Percentiles rank a stretch among this genome's conserved stretches.
Evolutionary conservation across 2,113 vertebrate genomes (phyloP).

Genomic region (Anoplopoma fimbria): DNA sequence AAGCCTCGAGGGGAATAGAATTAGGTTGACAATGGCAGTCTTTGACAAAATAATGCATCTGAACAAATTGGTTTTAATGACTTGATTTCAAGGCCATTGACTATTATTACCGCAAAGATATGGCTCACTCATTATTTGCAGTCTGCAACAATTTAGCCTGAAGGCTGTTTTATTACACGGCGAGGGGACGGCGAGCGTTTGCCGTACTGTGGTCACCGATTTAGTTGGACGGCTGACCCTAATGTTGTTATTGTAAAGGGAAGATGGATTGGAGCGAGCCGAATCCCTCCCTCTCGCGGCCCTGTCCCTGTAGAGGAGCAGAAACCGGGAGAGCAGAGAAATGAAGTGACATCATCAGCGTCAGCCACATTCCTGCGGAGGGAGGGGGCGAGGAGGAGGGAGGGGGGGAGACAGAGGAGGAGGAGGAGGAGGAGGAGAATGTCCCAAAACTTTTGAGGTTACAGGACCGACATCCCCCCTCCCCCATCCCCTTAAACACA

Average conservation of each 20-base stretch:
- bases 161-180: conserved; percentile 42
- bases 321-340: conserved; percentile 77
- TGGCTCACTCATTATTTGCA: conserved; percentile 61
- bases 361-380: conserved; percentile 82
- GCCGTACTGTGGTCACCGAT: conserved; percentile 44
- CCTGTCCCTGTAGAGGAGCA: conserved; percentile 67
- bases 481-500: conserved; percentile 27
- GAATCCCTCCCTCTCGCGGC: conserved; percentile 16
- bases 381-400: conserved; percentile 49
- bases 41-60: conserved; percentile 46
- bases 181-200: conserved; percentile 27
- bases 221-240: conserved; percentile 70
- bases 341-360: conserved; percentile 86
- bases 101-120: conserved; percentile 50
- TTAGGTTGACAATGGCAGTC: conserved; percentile 23
- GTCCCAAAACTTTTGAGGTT: conserved; percentile 78
- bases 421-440: conserved; percentile 57
- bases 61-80: conserved; percentile 70
- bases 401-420: neutral
- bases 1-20: conserved; percentile 12
- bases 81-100: conserved; percentile 47
- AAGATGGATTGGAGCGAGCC: conserved; percentile 71
- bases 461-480: conserved; percentile 37
- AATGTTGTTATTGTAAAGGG: conserved; percentile 70
- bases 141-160: conserved; percentile 42